Percentiles rank a stretch among this genome's conserved stretches.
These are phyloP conservation scores for Olivierus martensii DNA, from an alignment of 1,140 invertebrate genomes.

Conservation along the genomic window DNA sequence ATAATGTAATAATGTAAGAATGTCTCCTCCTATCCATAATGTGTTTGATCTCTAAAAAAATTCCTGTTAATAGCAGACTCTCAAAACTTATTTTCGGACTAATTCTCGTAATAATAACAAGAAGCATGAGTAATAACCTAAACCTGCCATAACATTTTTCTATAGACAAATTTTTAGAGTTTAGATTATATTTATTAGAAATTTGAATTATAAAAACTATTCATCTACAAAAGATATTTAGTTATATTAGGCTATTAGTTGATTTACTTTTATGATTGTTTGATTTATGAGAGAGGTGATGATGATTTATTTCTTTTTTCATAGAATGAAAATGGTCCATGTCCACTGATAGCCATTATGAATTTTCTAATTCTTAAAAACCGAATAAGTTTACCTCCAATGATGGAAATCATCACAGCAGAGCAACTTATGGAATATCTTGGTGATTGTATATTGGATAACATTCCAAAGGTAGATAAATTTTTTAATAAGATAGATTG, in stretches of 20 bases:
- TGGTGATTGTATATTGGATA: constrained; percentile 36
- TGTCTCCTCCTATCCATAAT: no score
- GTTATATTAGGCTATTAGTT: not conserved
- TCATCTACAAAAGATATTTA: not conserved
- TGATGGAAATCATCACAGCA: constrained; percentile 36
- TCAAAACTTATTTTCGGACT: no score
- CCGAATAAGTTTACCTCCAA: constrained; percentile 32
- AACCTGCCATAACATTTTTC: no score
- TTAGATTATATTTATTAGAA: no score
- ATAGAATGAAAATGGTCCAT: constrained; percentile 47
- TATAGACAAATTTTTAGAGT: no score
- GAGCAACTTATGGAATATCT: constrained; percentile 40
- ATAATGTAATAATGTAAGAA: no score
- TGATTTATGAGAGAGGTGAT: not conserved
- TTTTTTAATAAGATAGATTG: not conserved
- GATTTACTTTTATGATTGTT: not conserved
- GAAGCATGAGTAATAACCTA: no score
- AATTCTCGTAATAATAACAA: no score
- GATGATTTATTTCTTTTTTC: not conserved
- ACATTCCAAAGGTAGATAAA: constrained; percentile 31
- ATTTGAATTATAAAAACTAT: not conserved
- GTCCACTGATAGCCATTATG: constrained; percentile 43
- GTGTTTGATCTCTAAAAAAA: no score
- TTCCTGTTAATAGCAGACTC: no score
- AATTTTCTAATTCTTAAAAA: constrained; percentile 40